These are phyloP conservation scores for Galeruca laticollis DNA, from an alignment of 2,888 invertebrate genomes.

Conservation along the genomic window DNA sequence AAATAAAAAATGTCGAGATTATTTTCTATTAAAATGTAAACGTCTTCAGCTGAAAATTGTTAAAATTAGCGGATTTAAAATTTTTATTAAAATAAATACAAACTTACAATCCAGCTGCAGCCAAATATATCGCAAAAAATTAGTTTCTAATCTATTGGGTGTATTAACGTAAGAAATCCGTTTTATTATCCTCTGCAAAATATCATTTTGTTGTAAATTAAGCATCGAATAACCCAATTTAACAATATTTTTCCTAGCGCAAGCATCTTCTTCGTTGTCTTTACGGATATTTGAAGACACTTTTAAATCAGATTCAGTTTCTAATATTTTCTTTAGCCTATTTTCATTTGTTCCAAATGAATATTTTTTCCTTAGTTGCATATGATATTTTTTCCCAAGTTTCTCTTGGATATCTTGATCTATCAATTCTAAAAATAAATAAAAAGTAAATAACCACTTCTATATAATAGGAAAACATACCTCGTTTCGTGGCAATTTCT, in stretches of 20 bases:
- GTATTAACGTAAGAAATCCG: slow-evolving; percentile 34
- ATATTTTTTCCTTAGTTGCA: slow-evolving; percentile 39
- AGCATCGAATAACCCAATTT: slow-evolving; percentile 46
- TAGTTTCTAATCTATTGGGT: slow-evolving; percentile 41
- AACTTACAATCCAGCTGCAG: slow-evolving; percentile 36
- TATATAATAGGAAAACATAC: slow-evolving; percentile 27
- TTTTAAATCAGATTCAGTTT: slow-evolving; percentile 7
- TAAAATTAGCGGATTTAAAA: no score
- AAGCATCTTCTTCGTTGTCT: background rate
- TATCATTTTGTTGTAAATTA: slow-evolving; percentile 31
- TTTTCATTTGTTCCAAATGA: slow-evolving; percentile 43
- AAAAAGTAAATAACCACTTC: background rate
- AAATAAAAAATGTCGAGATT: slow-evolving; percentile 42
- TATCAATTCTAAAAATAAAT: slow-evolving; percentile 38
- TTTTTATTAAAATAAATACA: background rate
- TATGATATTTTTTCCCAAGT: slow-evolving; percentile 32
- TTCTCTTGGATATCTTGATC: slow-evolving; percentile 43
- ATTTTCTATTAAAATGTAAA: slow-evolving; percentile 2
- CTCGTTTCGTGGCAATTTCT: slow-evolving; percentile 1
- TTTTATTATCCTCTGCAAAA: slow-evolving; percentile 41
- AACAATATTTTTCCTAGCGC: slow-evolving; percentile 43
- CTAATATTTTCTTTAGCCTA: slow-evolving; percentile 40
- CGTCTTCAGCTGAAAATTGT: slow-evolving; percentile 13
- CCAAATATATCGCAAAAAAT: slow-evolving; percentile 46
- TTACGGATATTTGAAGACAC: background rate